Evolutionary conservation across 2,113 vertebrate genomes (phyloP).

Genomic region (Thomomys bottae): DNA sequence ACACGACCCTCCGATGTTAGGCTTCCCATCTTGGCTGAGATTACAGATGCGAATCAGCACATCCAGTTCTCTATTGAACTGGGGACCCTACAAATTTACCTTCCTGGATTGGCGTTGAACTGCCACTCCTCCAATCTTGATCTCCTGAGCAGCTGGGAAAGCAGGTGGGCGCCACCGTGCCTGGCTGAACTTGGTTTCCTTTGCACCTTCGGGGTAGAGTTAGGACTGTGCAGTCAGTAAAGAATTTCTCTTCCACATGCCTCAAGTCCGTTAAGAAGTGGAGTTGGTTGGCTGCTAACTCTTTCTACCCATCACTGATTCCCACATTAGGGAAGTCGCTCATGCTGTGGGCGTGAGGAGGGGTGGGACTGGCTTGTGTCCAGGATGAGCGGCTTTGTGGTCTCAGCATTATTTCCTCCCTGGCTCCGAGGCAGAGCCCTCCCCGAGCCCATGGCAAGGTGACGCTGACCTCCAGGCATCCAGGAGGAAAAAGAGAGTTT

Average conservation of each 20-base stretch:
- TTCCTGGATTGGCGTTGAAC: background rate
- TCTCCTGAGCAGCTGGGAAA: background rate
- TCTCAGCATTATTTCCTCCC: background rate
- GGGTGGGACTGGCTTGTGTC: background rate
- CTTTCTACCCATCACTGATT: background rate
- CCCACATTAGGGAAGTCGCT: background rate
- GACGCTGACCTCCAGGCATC: slow-evolving; percentile 30
- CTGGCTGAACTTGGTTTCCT: background rate
- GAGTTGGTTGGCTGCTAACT: background rate
- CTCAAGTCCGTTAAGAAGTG: background rate
- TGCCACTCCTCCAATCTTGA: background rate
- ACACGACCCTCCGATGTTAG: no score
- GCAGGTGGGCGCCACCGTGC: background rate
- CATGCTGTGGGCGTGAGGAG: background rate
- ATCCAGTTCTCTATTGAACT: no score
- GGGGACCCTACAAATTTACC: no score
- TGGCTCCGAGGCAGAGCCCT: slow-evolving; percentile 37
- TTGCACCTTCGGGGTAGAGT: background rate
- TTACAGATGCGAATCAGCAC: no score
- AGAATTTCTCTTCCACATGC: background rate
- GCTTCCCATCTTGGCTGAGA: no score
- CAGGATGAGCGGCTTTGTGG: background rate
- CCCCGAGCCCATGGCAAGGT: slow-evolving; percentile 43
- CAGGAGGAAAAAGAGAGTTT: slow-evolving; percentile 19
- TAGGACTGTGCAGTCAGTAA: background rate